Base-by-base conservation (phyloP, 1,140 invertebrate species). In the Sipha flava region DNA sequence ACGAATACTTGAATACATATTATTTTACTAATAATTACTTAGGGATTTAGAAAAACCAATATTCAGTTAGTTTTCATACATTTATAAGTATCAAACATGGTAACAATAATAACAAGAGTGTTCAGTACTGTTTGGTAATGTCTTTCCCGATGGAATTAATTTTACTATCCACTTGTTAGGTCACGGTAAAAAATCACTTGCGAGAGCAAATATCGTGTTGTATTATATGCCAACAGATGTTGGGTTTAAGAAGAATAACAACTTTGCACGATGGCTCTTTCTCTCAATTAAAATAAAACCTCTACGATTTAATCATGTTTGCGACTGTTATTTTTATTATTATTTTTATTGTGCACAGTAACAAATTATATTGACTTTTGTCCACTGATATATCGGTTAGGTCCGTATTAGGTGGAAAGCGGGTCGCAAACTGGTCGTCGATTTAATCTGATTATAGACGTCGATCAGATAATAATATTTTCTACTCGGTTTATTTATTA, bases 381-480 rank as follows among this genome's bases (percentile, higher is more conserved):
- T 73, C 10, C 49, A 18, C 14, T 12, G 45, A 31, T 73, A 73
- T 49, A 40, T 73, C 49, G 31, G 14, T 12, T 34, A 37, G 47
- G 47, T 73, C 70, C 70, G 29, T 73, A 54, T 73, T 73, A 73
- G 70, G 70, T 21, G 70, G 29, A 49, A 73, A 73, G 47, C 70
- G 18, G 70, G 70, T 72, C 31, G n/a, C 72, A 54, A 75, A 75
- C 45, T 54, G 47, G 49, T 21, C 45, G 72, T 26, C 52, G 34
- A 77, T 77, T 59, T 57, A 57, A 77, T 77, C 73, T 34, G 73
- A 57, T 59, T 29, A 40, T 14, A 10, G 45, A 37, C 73, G 52
- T 43, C n/a, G 73, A 77, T 77, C 52, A 59, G 52, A 77, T 77
- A 77, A 59, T 54, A 57, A 77, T 54, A 57, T 77, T 77, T 77